Evolutionary conservation across 2,888 invertebrate species (phyloP).

Genomic region (Cryptophagus acutangulus): DNA sequence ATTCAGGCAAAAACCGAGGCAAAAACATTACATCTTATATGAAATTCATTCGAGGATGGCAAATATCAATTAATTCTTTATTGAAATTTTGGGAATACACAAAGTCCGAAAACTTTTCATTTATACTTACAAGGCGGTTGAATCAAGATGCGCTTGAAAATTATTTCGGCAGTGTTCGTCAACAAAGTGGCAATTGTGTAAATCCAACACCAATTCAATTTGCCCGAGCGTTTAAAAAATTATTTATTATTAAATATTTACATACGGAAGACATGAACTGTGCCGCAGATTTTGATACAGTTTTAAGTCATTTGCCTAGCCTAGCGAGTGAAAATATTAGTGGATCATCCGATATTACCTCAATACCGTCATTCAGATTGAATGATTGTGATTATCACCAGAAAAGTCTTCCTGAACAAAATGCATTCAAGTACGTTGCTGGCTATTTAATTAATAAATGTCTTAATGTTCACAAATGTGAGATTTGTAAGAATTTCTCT

Average conservation of each 20-base stretch:
- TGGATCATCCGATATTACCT: not conserved
- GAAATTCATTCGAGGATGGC: constrained; percentile 10
- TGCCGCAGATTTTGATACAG: constrained; percentile 4
- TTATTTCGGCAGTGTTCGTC: constrained; percentile 17
- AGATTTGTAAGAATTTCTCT: constrained; percentile 11
- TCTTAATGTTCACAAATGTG: constrained; percentile 14
- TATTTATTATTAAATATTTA: constrained; percentile 14
- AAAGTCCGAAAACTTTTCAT: constrained; percentile 3
- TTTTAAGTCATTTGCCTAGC: too few species aligned
- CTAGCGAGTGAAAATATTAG: not conserved
- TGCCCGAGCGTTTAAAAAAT: constrained; percentile 16
- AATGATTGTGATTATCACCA: constrained; percentile 12
- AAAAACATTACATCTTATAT: constrained; percentile 7
- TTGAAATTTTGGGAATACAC: constrained; percentile 10
- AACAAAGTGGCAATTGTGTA: constrained; percentile 17
- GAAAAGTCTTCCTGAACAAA: constrained; percentile 12
- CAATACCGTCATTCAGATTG: constrained; percentile 9
- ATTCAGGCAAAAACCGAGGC: not conserved
- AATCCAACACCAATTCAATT: constrained; percentile 21
- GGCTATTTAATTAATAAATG: constrained; percentile 16
- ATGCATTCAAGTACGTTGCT: constrained; percentile 16
- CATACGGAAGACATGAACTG: constrained; percentile 2
- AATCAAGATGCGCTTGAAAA: constrained; percentile 23
- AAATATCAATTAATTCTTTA: constrained; percentile 3
- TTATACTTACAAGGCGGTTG: constrained; percentile 13